A percentile compares a stretch with the other conserved stretches of the same genome.
phyloP scores from a whole-genome alignment of 2,888 invertebrate genomes.

The Cenopis cana region DNA sequence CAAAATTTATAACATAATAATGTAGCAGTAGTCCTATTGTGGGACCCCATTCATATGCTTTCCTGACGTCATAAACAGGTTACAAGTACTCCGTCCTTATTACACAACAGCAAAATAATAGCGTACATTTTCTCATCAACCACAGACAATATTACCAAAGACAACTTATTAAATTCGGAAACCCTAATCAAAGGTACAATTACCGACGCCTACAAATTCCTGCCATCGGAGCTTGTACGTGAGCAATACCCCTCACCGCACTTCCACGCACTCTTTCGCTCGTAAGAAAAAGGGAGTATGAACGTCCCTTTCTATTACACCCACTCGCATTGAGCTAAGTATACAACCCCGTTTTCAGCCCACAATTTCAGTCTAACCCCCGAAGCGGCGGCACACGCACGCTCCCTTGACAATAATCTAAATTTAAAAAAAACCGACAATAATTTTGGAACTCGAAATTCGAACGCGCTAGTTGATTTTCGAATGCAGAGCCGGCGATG shows the following conservation, averaged over 20 bases:
- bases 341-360: slow-evolving; percentile 72
- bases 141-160: slow-evolving; percentile 34
- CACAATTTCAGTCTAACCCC: slow-evolving; percentile 70
- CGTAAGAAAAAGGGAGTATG: slow-evolving; percentile 44
- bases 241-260: slow-evolving; percentile 62
- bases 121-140: not conserved
- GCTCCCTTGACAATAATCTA: slow-evolving; percentile 45
- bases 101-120: not conserved
- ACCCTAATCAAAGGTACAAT: slow-evolving; percentile 73
- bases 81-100: not conserved
- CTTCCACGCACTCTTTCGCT: slow-evolving; percentile 53
- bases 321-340: slow-evolving; percentile 66
- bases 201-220: slow-evolving; percentile 77
- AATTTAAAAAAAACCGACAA: slow-evolving; percentile 47
- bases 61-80: not conserved
- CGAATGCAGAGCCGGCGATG: slow-evolving; percentile 55
- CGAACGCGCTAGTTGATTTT: slow-evolving; percentile 46
- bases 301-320: slow-evolving; percentile 66
- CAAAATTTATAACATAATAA: too few species aligned
- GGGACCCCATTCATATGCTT: slow-evolving; percentile 5
- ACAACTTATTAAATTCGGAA: slow-evolving; percentile 70
- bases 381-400: slow-evolving; percentile 55
- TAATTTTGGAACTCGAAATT: slow-evolving; percentile 31
- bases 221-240: slow-evolving; percentile 65
- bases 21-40: not conserved